Base-by-base conservation (phyloP, 2,888 invertebrate species). In the Mimumesa dahlbomi region DNA sequence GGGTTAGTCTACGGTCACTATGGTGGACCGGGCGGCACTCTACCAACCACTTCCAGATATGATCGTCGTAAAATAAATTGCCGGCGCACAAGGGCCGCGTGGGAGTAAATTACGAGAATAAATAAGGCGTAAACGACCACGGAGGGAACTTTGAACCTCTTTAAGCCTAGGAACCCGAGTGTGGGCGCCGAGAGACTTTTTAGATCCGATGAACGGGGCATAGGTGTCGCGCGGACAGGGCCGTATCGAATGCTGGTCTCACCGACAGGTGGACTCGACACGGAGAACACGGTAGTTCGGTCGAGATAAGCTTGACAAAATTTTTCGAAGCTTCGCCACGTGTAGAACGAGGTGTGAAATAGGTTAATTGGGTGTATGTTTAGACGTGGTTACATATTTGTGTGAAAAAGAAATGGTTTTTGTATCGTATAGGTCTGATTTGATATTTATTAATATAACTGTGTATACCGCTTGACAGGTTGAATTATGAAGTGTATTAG, bases 21-120 rank as follows among this genome's bases (percentile, higher is more conserved):
- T 66, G 72, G 64, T 50, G 64, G 66, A 75, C 58, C 67, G 58
- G 67, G 73, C 73, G 66, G 71, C 74, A 66, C 76, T 78, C 66
- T 45, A 66, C 67, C 79, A 71, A 58, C 73, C 79, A 82, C 79
- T 83, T 82, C 77, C 82, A 84, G 84, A 84, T 83, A 85, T 82
- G 85, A 84, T 85, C 80, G 81, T 83, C 82, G 79, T 82, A 82
- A 84, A 84, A 82, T 84, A 84, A 84, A 84, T 84, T 83, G 79
- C 82, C 74, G 73, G 74, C 74, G 70, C 73, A 77, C 71, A 77
- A 73, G 72, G 59, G 54, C 71, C 71, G 81, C 79, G 85, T 85
- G 81, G 85, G 85, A 85, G 85, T 84, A 85, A 85, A 85, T 85
- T 84, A 85, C 83, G 83, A 80, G 83, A 84, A 85, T 85, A 85